Percentiles rank a stretch among this genome's conserved stretches.
phyloP scores from a whole-genome alignment of 2,113 vertebrate species.

The Lepisosteus oculatus region DNA sequence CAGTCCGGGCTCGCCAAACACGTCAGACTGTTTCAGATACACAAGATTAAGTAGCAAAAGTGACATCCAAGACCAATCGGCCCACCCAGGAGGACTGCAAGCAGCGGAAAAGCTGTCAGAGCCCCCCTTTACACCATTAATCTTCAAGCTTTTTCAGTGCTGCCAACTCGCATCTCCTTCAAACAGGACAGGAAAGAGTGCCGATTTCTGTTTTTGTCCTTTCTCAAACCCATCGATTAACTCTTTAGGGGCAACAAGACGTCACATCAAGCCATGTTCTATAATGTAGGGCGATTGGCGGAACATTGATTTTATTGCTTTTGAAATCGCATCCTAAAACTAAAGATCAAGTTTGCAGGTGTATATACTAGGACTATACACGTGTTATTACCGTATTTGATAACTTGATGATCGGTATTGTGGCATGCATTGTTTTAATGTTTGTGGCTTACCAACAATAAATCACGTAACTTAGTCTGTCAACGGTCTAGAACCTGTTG shows the following conservation, averaged over 20 bases:
- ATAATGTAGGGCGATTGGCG: neutral
- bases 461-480: too few species aligned
- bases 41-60: constrained; percentile 98
- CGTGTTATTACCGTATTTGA: neutral
- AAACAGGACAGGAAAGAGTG: constrained; percentile 74
- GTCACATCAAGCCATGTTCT: neutral
- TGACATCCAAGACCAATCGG: constrained; percentile 98
- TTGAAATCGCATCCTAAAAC: neutral
- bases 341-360: too few species aligned
- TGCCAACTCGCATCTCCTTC: constrained; percentile 96
- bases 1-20: constrained; percentile 70
- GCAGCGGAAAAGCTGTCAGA: constrained; percentile 94
- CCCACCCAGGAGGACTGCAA: constrained; percentile 94
- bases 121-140: constrained; percentile 91
- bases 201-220: constrained; percentile 59
- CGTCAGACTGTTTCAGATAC: constrained; percentile 90
- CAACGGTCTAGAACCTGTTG: too few species aligned
- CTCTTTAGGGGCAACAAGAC: constrained; percentile 53
- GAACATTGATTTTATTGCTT: neutral
- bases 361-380: too few species aligned
- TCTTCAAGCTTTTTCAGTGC: constrained; percentile 90
- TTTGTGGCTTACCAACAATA: too few species aligned
- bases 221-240: constrained; percentile 63
- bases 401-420: neutral
- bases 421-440: too few species aligned